phyloP scores from a whole-genome alignment of 2,113 vertebrate genomes.

The Apteryx mantelli region DNA sequence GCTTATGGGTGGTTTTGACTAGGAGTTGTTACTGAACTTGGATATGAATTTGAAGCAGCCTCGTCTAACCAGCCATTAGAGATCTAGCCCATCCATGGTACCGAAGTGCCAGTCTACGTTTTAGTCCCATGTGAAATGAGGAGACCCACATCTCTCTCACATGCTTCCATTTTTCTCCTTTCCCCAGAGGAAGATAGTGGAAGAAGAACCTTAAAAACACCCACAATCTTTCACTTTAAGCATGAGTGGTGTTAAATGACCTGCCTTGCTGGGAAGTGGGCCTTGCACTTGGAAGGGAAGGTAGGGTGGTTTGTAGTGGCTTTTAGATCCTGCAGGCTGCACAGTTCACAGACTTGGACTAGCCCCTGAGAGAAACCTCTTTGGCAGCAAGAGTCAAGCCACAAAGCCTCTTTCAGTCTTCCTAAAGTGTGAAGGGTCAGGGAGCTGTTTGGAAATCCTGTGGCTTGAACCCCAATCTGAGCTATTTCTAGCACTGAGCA shows the following conservation, averaged over 20 bases:
- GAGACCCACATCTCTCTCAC: neutral
- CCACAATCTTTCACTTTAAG: neutral
- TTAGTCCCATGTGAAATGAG: neutral
- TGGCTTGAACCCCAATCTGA: constrained; percentile 2
- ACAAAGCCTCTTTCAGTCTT: neutral
- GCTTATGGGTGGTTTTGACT: neutral
- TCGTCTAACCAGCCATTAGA: neutral
- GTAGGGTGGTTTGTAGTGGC: neutral
- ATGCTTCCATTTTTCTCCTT: neutral
- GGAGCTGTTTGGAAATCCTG: constrained; percentile 24
- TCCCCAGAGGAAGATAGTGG: neutral
- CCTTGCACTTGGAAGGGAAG: neutral
- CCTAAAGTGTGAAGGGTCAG: neutral
- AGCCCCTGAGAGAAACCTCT: neutral
- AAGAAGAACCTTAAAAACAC: neutral
- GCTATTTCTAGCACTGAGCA: constrained; percentile 3
- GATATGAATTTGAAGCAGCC: neutral
- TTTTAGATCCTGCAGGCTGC: neutral
- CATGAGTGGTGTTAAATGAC: neutral
- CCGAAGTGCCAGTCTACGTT: neutral
- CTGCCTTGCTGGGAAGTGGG: neutral
- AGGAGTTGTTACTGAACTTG: neutral
- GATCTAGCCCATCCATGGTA: neutral
- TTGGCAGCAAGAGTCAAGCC: neutral
- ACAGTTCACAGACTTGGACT: neutral